These are phyloP conservation scores for Rhynchotus rufescens DNA, from an alignment of 2,797 vertebrate genomes.

Conservation along the genomic window DNA sequence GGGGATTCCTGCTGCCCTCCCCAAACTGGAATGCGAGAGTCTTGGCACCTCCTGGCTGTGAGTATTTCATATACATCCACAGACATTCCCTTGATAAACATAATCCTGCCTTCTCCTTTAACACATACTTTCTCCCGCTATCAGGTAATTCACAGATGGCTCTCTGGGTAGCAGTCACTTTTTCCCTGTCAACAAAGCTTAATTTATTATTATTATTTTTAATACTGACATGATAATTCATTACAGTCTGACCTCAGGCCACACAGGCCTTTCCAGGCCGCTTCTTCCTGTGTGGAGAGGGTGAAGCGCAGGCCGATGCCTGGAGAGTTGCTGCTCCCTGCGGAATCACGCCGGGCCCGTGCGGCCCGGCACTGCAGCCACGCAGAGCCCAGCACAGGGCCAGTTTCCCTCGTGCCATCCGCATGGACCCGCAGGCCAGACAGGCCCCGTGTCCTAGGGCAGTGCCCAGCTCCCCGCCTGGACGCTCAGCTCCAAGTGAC, in stretches of 20 bases:
- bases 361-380: neutral
- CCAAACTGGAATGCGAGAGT: neutral
- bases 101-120: neutral
- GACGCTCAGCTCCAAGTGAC: neutral
- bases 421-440: neutral
- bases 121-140: neutral
- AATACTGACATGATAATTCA: neutral
- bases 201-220: neutral
- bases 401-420: neutral
- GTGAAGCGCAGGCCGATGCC: neutral
- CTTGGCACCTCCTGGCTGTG: neutral
- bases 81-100: neutral
- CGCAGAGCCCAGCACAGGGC: neutral
- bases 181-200: neutral
- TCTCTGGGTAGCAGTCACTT: neutral
- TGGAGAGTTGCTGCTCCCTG: neutral
- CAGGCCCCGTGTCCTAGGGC: neutral
- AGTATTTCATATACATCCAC: accelerated
- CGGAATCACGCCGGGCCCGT: neutral
- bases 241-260: neutral
- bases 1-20: neutral
- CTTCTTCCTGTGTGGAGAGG: neutral
- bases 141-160: neutral
- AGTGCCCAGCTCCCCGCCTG: neutral
- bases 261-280: neutral